A percentile compares a stretch with the other conserved stretches of the same genome.
These are phyloP conservation scores for Argyresthia albistria DNA, from an alignment of 2,888 invertebrate genomes.

Conservation along the genomic window DNA sequence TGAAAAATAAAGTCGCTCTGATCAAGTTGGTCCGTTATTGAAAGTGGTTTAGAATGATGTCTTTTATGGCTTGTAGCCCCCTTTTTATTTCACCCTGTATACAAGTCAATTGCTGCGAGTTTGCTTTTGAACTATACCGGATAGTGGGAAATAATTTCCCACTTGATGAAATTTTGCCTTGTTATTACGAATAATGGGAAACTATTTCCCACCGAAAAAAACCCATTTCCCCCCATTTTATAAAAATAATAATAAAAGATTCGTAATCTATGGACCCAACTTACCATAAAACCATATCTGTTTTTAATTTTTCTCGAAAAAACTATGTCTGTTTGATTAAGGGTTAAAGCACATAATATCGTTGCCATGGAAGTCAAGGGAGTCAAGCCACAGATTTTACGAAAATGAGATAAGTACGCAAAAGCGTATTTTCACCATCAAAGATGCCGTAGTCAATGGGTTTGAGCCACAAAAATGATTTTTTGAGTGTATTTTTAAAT, in stretches of 20 bases:
- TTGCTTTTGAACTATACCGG: not conserved
- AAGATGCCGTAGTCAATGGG: too few species aligned
- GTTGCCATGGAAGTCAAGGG: too few species aligned
- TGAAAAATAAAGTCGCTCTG: too few species aligned
- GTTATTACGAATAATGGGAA: conserved; percentile 1
- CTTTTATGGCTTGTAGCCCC: too few species aligned
- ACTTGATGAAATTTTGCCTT: not conserved
- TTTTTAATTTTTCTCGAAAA: not conserved
- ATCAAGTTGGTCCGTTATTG: too few species aligned
- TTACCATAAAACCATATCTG: not conserved
- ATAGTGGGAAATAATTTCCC: conserved; percentile 4
- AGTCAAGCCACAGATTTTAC: too few species aligned
- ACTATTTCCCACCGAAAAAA: conserved; percentile 4
- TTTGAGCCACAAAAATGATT: too few species aligned
- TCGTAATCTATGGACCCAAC: not conserved
- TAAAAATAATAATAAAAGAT: not conserved
- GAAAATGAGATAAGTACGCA: too few species aligned
- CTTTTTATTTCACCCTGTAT: too few species aligned
- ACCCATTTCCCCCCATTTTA: not conserved
- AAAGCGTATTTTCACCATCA: too few species aligned
- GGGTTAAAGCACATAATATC: not conserved
- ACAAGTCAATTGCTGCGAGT: not conserved
- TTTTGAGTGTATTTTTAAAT: too few species aligned
- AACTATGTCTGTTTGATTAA: not conserved
- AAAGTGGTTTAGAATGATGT: too few species aligned